Conservation (phyloP, 2,797 vertebrate genomes). For the Neopelma chrysocephalum region DNA sequence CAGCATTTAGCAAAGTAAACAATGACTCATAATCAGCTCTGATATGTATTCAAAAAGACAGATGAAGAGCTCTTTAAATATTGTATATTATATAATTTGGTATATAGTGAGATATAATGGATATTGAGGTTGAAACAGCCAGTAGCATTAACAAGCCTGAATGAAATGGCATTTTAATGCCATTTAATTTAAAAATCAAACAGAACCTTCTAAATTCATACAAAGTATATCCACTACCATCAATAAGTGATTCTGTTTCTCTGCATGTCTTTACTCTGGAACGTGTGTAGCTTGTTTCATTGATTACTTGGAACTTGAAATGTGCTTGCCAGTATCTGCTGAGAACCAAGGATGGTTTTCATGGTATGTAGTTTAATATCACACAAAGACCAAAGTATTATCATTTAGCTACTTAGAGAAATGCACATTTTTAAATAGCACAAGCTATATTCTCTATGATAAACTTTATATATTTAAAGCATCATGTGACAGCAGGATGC, state of each 20-base stretch:
- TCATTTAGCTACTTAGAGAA: background rate
- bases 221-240: background rate
- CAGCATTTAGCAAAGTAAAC: background rate
- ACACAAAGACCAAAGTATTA: background rate
- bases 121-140: background rate
- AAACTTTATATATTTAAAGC: background rate
- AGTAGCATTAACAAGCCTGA: background rate
- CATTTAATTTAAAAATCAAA: background rate
- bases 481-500: background rate
- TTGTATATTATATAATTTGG: background rate
- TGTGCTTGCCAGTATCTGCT: background rate
- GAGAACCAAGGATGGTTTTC: background rate
- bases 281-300: background rate
- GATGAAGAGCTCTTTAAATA: background rate
- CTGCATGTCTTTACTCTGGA: fast-evolving
- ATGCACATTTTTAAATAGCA: background rate
- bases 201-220: background rate
- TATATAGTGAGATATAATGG: background rate
- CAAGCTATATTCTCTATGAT: background rate
- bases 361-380: background rate
- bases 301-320: background rate
- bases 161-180: background rate
- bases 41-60: background rate
- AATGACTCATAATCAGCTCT: background rate
- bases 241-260: background rate